Evolutionary conservation across 1,140 invertebrate genomes (phyloP).

Genomic region (Steinernema khuongi): DNA sequence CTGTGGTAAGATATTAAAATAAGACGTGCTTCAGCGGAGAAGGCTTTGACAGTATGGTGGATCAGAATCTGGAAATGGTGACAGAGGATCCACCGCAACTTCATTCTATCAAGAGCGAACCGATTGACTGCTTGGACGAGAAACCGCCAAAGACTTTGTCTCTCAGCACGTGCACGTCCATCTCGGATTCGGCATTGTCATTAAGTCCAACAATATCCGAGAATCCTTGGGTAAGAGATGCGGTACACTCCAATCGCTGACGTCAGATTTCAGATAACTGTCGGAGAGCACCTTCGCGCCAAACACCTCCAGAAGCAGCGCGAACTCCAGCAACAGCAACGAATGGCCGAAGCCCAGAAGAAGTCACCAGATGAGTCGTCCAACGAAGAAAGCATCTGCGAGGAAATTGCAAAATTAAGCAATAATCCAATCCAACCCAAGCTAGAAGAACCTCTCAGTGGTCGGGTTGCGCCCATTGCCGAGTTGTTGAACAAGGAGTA

Average conservation of each 20-base stretch:
- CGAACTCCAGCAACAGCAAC: neutral
- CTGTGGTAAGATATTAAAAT: too few relatives aligned
- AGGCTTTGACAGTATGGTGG: neutral
- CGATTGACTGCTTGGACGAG: neutral
- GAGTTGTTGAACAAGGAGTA: too few relatives aligned
- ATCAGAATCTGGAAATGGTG: neutral
- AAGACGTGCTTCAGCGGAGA: conserved; percentile 5
- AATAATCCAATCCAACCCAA: too few relatives aligned
- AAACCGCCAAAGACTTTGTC: neutral
- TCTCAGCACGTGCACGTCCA: neutral
- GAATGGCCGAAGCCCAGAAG: neutral
- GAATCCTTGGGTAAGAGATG: neutral
- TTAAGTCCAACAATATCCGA: neutral
- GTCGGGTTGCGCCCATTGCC: too few relatives aligned
- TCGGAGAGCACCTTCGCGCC: neutral
- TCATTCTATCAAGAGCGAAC: neutral
- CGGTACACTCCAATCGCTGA: neutral
- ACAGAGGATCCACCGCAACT: neutral
- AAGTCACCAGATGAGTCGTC: too few relatives aligned
- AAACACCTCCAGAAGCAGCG: conserved; percentile 1
- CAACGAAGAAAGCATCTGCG: too few relatives aligned
- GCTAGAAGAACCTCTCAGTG: too few relatives aligned
- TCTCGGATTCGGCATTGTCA: neutral
- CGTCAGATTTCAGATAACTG: neutral
- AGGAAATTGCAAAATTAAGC: too few relatives aligned